Base-by-base conservation (phyloP, 2,797 vertebrate species). In the Acanthopagrus latus region DNA sequence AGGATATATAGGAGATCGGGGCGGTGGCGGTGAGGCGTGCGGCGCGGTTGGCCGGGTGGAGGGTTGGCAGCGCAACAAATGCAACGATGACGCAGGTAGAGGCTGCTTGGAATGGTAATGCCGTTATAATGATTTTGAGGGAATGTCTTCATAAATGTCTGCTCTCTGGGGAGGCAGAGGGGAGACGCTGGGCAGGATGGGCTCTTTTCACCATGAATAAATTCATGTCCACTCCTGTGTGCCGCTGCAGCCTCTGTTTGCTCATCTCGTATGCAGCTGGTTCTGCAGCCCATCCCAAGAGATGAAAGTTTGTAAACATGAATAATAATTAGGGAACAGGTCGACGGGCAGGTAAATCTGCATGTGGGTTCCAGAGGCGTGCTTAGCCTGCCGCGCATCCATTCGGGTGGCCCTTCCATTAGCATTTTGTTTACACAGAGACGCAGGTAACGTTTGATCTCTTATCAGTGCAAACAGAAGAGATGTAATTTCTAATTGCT, bases 301-400 rank as follows among this genome's bases (percentile, higher is more conserved):
- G 95, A 95, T 86, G 91, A 89, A 94, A 94, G 93, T 95, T 93
- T 95, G 94, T 96, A 94, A 96, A 96, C 94, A 95, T 92, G 95
- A 95, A 95, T 96, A 95, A 95, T 95, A 95, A 96, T 96, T 94
- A 94, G 89, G 83, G 27, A 83, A 58, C 86, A 89, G 90, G 91
- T 93, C 89, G 94, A 90, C 89, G 81, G 90, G 92, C 94, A 94
- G 95, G 95, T 95, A 91, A 33, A 95, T 95, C 94, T 94, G 94
- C 94, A 93, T 93, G 92, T 88, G 85, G 82, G 76, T 87, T 91
- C 90, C 50, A 72, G 63, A 70, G 86, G 80, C 78, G 27, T 51
- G 64, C 84, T 72, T 72, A 48, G 71, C 69, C 83, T 79, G 29
- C 25, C 83, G 60, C 81, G 85, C 90, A 86, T 83, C 82, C 84